Percentiles rank a stretch among this genome's conserved stretches.
Evolutionary conservation across 2,113 vertebrate genomes (phyloP).

Genomic region (Machaerirhynchus nigripectus): DNA sequence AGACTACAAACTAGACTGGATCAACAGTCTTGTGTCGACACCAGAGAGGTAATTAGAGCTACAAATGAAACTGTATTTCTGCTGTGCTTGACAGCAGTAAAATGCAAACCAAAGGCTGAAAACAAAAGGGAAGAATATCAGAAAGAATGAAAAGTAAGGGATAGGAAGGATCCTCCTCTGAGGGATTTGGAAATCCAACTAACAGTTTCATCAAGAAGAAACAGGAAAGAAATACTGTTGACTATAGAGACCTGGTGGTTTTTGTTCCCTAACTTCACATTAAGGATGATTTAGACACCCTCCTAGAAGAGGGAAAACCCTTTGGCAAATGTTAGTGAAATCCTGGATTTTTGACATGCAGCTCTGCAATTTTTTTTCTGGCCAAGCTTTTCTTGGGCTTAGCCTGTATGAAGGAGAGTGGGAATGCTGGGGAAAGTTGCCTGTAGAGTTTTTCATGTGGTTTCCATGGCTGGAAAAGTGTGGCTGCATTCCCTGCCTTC

Average conservation of each 20-base stretch:
- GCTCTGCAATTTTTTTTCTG: constrained; percentile 51
- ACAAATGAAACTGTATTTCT: neutral
- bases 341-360: constrained; percentile 48
- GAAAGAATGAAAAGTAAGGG: neutral
- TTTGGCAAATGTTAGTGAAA: constrained; percentile 18
- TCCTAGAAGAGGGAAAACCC: constrained; percentile 32
- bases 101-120: neutral
- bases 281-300: constrained; percentile 21
- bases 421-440: neutral
- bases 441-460: constrained; percentile 48
- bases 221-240: neutral
- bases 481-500: neutral
- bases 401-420: neutral
- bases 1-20: neutral
- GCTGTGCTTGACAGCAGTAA: neutral
- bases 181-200: neutral
- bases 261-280: constrained; percentile 8
- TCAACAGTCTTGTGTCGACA: neutral
- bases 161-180: neutral
- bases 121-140: neutral
- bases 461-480: constrained; percentile 41
- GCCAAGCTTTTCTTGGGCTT: constrained; percentile 26
- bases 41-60: neutral
- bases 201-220: neutral
- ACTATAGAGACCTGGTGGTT: neutral